Conservation (phyloP, 2,113 vertebrate species). For the Sceloporus undulatus region DNA sequence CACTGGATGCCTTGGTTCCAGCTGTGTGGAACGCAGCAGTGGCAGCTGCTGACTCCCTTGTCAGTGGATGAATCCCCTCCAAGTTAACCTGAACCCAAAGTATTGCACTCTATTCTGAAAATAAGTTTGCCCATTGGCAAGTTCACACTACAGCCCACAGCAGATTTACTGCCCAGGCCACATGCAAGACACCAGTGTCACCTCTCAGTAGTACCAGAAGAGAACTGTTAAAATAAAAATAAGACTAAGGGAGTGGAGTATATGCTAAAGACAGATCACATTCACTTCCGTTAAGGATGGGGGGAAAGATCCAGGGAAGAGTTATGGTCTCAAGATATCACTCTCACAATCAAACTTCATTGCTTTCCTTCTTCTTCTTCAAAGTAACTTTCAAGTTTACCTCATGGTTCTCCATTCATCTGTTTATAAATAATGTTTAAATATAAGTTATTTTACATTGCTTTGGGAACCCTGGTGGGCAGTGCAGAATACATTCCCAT, state of each 20-base stretch:
- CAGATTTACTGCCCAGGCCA: too few relatives aligned
- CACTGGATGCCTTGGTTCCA: too few relatives aligned
- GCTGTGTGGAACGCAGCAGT: too few relatives aligned
- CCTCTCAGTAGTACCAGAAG: neutral
- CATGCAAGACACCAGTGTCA: neutral
- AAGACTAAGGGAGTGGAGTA: neutral
- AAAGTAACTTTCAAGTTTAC: slow-evolving; percentile 47
- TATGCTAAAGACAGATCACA: neutral
- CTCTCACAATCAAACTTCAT: neutral
- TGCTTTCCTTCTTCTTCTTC: neutral
- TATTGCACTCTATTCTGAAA: too few relatives aligned
- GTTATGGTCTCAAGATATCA: too few relatives aligned
- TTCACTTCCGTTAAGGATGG: neutral
- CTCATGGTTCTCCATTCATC: slow-evolving; percentile 35
- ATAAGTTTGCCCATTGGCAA: too few relatives aligned
- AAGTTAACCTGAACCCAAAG: too few relatives aligned
- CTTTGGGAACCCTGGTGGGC: too few relatives aligned
- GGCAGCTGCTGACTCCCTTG: too few relatives aligned
- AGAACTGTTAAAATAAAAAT: neutral
- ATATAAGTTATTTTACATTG: slow-evolving; percentile 27
- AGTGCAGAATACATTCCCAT: too few relatives aligned
- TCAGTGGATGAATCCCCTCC: too few relatives aligned
- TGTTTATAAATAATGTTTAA: neutral
- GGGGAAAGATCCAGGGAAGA: neutral
- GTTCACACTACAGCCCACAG: too few relatives aligned